phyloP scores from a whole-genome alignment of 2,888 invertebrate species.

The Drosophila birchii region DNA sequence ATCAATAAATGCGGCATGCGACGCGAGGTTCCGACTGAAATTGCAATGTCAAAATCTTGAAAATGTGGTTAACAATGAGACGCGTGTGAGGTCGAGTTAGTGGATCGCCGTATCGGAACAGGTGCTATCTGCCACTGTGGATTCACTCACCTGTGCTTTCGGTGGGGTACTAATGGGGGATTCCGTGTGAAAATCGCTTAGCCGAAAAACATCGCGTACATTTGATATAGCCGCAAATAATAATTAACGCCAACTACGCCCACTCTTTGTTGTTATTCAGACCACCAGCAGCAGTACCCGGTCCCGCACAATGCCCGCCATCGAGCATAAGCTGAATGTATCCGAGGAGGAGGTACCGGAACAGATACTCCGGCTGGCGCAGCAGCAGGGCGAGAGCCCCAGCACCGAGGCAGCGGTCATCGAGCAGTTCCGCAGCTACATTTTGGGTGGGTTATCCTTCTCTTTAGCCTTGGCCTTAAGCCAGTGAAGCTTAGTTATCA shows the following conservation, averaged over 20 bases:
- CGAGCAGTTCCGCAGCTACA: slow-evolving; percentile 90
- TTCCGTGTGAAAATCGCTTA: slow-evolving; percentile 22
- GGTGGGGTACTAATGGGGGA: background rate
- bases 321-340: slow-evolving; percentile 87
- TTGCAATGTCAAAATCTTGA: slow-evolving; percentile 36
- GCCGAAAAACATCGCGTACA: background rate
- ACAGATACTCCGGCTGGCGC: slow-evolving; percentile 88
- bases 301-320: slow-evolving; percentile 69
- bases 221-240: slow-evolving; percentile 5
- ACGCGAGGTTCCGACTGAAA: background rate
- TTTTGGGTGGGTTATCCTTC: slow-evolving; percentile 87
- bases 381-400: slow-evolving; percentile 89
- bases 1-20: slow-evolving; percentile 11
- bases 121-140: background rate
- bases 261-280: slow-evolving; percentile 19
- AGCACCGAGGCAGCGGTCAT: slow-evolving; percentile 89
- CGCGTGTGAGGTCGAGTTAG: slow-evolving; percentile 27
- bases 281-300: slow-evolving; percentile 22
- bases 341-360: slow-evolving; percentile 88
- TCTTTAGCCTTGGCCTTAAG: background rate
- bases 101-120: background rate
- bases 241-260: slow-evolving; percentile 1
- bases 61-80: slow-evolving; percentile 42
- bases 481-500: background rate
- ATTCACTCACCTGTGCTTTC: background rate